Conservation (phyloP, 2,888 invertebrate species). For the Ischnura elegans region DNA sequence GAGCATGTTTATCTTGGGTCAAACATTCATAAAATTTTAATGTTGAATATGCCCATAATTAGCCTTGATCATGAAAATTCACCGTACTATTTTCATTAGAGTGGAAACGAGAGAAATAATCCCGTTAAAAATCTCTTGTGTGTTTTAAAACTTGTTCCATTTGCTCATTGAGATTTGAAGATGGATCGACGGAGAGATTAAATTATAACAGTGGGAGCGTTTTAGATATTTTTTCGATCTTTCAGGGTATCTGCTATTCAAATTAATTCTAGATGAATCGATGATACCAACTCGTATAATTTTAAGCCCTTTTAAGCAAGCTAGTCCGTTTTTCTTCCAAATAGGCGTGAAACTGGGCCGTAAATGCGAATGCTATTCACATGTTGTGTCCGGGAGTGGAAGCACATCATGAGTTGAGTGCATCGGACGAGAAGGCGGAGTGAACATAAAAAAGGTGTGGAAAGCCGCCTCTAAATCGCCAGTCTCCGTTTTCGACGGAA, state of each 20-base stretch:
- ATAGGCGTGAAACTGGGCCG: neutral
- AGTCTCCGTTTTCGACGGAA: neutral
- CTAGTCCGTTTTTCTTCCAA: neutral
- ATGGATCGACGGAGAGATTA: constrained; percentile 17
- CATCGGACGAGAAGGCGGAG: neutral
- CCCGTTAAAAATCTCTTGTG: neutral
- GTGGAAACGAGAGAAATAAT: too few relatives aligned
- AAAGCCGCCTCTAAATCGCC: neutral
- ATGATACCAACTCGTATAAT: constrained; percentile 2
- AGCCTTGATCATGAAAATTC: too few relatives aligned
- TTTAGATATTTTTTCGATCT: neutral
- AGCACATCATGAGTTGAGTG: neutral
- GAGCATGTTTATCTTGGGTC: too few relatives aligned
- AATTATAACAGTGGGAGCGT: constrained; percentile 37
- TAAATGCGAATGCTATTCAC: neutral
- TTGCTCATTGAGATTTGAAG: neutral
- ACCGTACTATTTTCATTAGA: too few relatives aligned
- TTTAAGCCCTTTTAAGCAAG: neutral
- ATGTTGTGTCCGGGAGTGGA: neutral
- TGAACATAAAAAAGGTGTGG: neutral
- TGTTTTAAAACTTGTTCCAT: neutral
- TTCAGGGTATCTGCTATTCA: constrained; percentile 16
- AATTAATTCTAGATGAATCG: constrained; percentile 64
- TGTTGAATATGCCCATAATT: too few relatives aligned
- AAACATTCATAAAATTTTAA: too few relatives aligned